Evolutionary conservation across 2,797 vertebrate species (phyloP).

Genomic region (Pempheris klunzingeri): DNA sequence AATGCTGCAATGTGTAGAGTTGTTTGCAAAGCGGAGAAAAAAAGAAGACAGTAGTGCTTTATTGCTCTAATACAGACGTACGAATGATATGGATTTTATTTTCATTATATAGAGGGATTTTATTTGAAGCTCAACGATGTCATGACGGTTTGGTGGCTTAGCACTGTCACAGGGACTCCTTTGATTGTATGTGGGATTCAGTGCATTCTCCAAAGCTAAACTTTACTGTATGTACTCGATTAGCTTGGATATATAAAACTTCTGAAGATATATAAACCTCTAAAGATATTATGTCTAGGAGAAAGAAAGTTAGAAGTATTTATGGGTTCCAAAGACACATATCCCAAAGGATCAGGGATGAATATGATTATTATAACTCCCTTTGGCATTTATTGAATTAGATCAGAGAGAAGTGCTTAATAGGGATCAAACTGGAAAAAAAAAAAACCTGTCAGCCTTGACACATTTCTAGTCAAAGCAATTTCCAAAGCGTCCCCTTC

Average conservation of each 20-base stretch:
- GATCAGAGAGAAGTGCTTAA: constrained; percentile 81
- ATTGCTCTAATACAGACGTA: constrained; percentile 41
- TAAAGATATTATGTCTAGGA: constrained; percentile 61
- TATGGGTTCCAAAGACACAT: constrained; percentile 76
- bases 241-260: constrained; percentile 60
- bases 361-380: constrained; percentile 82
- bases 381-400: constrained; percentile 82
- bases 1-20: constrained; percentile 58
- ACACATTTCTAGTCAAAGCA: constrained; percentile 79
- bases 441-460: constrained; percentile 71
- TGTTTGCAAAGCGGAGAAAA: constrained; percentile 35
- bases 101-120: constrained; percentile 58
- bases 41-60: constrained; percentile 44
- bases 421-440: constrained; percentile 75
- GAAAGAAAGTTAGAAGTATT: constrained; percentile 74
- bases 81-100: constrained; percentile 62
- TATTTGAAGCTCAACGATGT: constrained; percentile 68
- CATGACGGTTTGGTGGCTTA: constrained; percentile 51
- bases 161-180: constrained; percentile 64
- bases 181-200: constrained; percentile 70
- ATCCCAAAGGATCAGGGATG: constrained; percentile 74
- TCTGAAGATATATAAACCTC: constrained; percentile 58
- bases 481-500: constrained; percentile 72
- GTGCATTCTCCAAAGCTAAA: constrained; percentile 62
- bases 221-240: constrained; percentile 61